phyloP scores from a whole-genome alignment of 2,888 invertebrate genomes.

The Argyra leucocephala region DNA sequence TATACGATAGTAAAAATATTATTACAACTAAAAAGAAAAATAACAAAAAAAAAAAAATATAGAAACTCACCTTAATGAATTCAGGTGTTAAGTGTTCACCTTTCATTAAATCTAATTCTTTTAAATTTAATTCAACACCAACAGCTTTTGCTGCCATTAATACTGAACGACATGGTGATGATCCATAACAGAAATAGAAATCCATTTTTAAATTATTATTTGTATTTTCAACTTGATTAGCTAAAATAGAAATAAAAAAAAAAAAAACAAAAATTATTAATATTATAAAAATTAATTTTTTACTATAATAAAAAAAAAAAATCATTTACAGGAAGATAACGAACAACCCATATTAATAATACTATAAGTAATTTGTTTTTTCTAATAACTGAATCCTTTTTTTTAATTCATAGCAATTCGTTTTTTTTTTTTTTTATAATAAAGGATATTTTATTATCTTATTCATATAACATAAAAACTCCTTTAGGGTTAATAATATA shows the following conservation, averaged over 20 bases:
- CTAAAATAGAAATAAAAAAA: constrained; percentile 13
- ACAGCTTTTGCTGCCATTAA: constrained; percentile 56
- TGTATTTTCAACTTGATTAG: constrained; percentile 8
- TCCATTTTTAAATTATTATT: constrained; percentile 43
- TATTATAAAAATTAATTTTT: too few relatives aligned
- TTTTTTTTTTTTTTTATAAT: too few relatives aligned
- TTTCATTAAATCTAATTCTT: constrained; percentile 49
- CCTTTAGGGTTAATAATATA: too few relatives aligned
- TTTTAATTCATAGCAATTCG: neutral
- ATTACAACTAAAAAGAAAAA: neutral
- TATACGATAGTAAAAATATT: too few relatives aligned
- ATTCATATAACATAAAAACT: too few relatives aligned
- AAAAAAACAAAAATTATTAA: constrained; percentile 5
- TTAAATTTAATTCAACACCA: constrained; percentile 57
- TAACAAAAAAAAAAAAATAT: neutral
- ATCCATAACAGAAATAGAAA: constrained; percentile 56
- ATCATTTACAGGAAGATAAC: neutral
- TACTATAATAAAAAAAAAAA: too few relatives aligned
- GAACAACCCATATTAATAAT: constrained; percentile 2
- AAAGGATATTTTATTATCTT: too few relatives aligned
- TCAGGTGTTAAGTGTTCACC: constrained; percentile 62
- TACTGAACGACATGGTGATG: constrained; percentile 58
- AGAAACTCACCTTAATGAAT: constrained; percentile 50
- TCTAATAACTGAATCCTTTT: neutral
- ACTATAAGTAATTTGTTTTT: neutral